Evolutionary conservation across 2,113 vertebrate species (phyloP).

Genomic region (Sitta europaea): DNA sequence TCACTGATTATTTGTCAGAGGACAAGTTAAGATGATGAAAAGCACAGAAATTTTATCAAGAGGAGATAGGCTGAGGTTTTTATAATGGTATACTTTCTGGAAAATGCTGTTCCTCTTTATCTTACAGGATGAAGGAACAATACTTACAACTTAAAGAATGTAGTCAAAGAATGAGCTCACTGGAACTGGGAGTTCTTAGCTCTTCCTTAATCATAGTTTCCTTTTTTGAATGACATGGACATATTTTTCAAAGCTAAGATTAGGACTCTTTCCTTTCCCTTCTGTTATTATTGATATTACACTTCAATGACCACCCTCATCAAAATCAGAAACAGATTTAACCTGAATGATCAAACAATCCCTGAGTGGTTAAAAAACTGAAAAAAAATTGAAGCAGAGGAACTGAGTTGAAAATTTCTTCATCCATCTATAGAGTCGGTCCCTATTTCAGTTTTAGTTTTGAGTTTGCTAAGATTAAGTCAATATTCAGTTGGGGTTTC

Average conservation of each 20-base stretch:
- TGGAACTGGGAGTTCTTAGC: background rate
- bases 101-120: background rate
- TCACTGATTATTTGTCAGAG: background rate
- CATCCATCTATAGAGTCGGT: background rate
- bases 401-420: background rate
- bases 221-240: background rate
- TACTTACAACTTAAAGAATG: background rate
- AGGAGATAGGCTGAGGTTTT: background rate
- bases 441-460: background rate
- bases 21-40: background rate
- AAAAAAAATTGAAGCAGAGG: background rate
- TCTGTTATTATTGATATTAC: background rate
- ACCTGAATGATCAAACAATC: background rate
- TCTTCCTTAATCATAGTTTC: conserved; percentile 5
- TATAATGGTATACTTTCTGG: background rate
- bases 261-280: background rate
- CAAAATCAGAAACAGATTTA: background rate
- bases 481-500: background rate
- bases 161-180: conserved; percentile 3
- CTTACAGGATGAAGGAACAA: background rate
- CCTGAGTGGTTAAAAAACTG: background rate
- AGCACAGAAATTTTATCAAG: background rate
- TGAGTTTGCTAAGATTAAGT: background rate
- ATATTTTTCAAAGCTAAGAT: background rate
- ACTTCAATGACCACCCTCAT: background rate